Conservation (phyloP, 2,888 invertebrate genomes). For the Heteropelma amictum region DNA sequence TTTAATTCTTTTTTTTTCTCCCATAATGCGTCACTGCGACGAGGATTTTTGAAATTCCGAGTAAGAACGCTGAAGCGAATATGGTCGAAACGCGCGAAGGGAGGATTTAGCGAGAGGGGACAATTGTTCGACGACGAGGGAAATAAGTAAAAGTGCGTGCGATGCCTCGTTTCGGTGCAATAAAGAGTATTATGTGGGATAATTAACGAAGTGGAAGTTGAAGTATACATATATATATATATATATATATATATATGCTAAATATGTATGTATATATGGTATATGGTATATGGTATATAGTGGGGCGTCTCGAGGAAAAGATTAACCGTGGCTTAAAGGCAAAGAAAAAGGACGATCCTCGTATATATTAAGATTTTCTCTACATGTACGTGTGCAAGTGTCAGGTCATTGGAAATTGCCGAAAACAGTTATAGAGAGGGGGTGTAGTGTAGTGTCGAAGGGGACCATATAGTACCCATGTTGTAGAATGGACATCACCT, state of each 20-base stretch:
- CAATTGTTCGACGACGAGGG: not conserved
- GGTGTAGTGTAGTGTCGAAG: conserved; percentile 28
- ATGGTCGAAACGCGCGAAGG: not conserved
- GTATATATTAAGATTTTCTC: not conserved
- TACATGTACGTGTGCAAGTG: conserved; percentile 16
- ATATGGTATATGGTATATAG: no score
- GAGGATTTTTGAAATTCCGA: not conserved
- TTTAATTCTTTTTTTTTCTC: no score
- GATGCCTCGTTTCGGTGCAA: conserved; percentile 27
- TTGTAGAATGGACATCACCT: conserved; percentile 40
- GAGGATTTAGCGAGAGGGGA: not conserved
- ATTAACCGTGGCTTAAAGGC: conserved; percentile 47
- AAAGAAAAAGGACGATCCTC: conserved; percentile 15
- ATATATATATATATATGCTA: no score
- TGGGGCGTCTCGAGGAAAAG: conserved; percentile 30
- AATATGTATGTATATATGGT: no score
- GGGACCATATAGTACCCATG: conserved; percentile 38
- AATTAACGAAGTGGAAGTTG: conserved; percentile 39
- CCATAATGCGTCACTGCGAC: no score
- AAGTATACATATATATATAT: no score
- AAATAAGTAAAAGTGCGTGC: not conserved
- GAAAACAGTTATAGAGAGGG: conserved; percentile 29
- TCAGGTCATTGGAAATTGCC: conserved; percentile 39
- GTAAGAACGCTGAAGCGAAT: not conserved
- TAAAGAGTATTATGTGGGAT: conserved; percentile 50